A percentile compares a stretch with the other conserved stretches of the same genome.
Evolutionary conservation across 2,797 vertebrate genomes (phyloP).

Genomic region (Naso thynnoides): DNA sequence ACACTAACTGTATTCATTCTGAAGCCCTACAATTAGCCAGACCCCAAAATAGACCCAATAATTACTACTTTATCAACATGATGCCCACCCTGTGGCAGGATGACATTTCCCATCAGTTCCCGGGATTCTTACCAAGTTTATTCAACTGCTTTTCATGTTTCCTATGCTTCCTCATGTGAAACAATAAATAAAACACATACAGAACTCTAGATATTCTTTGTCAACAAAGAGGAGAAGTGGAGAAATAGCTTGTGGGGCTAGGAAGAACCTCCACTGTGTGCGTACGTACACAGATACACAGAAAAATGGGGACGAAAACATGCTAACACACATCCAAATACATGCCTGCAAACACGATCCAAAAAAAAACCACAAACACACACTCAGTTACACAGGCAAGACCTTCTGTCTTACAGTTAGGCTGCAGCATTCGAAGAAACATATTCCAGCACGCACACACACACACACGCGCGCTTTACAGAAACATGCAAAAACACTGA

Average conservation of each 20-base stretch:
- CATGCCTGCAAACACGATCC: not conserved
- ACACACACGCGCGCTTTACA: not conserved
- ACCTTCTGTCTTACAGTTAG: not conserved
- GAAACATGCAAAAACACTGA: not conserved
- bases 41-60: slow-evolving; percentile 57
- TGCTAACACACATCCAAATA: not conserved
- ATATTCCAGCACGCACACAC: not conserved
- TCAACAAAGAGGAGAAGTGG: not conserved
- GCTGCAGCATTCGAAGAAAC: slow-evolving; percentile 13
- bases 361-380: not conserved
- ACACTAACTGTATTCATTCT: slow-evolving; percentile 64
- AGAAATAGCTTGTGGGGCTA: not conserved
- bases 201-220: not conserved
- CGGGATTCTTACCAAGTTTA: not conserved
- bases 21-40: slow-evolving; percentile 64
- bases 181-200: not conserved
- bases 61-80: slow-evolving; percentile 64
- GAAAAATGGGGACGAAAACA: not conserved
- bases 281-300: not conserved
- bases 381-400: not conserved
- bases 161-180: slow-evolving; percentile 2
- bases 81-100: slow-evolving; percentile 43
- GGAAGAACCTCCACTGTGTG: not conserved
- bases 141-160: slow-evolving; percentile 1
- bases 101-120: slow-evolving; percentile 38